phyloP scores from a whole-genome alignment of 2,113 vertebrate species.

The Elephantulus edwardii region DNA sequence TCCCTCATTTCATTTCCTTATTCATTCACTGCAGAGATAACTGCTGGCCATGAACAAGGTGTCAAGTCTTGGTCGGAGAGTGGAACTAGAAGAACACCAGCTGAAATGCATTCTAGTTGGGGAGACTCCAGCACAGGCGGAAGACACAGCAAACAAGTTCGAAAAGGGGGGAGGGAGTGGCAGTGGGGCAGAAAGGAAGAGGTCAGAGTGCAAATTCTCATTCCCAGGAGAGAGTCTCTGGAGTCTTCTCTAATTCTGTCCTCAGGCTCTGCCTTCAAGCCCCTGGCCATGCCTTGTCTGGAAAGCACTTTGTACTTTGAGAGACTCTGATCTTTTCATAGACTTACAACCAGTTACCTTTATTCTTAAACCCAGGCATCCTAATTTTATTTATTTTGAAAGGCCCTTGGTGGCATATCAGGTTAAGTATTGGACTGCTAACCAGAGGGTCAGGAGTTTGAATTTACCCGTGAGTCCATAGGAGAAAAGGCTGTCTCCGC shows the following conservation, averaged over 20 bases:
- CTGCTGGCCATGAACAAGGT: not conserved
- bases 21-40: not conserved
- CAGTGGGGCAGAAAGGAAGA: too few relatives aligned
- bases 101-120: not conserved
- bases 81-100: not conserved
- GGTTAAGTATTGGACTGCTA: too few relatives aligned
- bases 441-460: too few relatives aligned
- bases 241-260: not conserved
- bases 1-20: conserved; percentile 3
- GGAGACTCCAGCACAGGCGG: not conserved
- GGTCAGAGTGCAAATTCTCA: too few relatives aligned
- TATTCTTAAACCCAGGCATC: not conserved
- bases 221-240: not conserved
- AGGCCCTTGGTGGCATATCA: too few relatives aligned
- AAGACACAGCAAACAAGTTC: not conserved
- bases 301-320: not conserved
- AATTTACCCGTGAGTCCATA: too few relatives aligned
- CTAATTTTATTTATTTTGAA: too few relatives aligned
- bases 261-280: not conserved
- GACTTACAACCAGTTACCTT: not conserved
- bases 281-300: not conserved
- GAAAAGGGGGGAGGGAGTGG: not conserved
- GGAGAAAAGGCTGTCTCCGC: too few relatives aligned
- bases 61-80: not conserved
- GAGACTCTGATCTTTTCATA: not conserved